phyloP scores from a whole-genome alignment of 2,113 vertebrate species.

The Otis tarda region DNA sequence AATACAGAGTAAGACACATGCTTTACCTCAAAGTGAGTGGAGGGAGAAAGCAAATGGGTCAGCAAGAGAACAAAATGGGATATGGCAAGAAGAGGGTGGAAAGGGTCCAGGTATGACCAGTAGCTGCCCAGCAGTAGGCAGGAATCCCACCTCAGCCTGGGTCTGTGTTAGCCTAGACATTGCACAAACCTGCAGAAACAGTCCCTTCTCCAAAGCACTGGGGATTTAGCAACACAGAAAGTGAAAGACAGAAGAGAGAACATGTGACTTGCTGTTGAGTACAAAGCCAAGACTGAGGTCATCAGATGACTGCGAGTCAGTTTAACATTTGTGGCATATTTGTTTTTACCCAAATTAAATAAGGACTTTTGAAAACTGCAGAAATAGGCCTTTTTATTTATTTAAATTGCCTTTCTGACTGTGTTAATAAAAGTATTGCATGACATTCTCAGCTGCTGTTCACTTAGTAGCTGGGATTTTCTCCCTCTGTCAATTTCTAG shows the following conservation, averaged over 20 bases:
- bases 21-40: not conserved
- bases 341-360: constrained; percentile 24
- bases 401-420: constrained; percentile 9
- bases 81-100: not conserved
- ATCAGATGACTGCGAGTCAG: not conserved
- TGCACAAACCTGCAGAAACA: not conserved
- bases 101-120: not conserved
- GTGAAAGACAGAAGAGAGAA: not conserved
- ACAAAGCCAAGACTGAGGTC: not conserved
- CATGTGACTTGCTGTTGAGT: not conserved
- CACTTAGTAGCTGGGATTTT: constrained; percentile 1
- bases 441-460: constrained; percentile 27
- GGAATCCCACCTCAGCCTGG: not conserved
- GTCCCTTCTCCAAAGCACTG: not conserved
- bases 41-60: not conserved
- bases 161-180: not conserved
- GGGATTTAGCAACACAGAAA: not conserved
- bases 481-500: constrained; percentile 1
- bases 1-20: not conserved
- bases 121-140: not conserved
- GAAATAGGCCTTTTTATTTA: constrained; percentile 16
- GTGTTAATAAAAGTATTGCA: constrained; percentile 43
- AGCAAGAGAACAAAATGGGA: not conserved
- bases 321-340: constrained; percentile 14
- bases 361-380: not conserved